phyloP scores from a whole-genome alignment of 2,888 invertebrate species.

The Lasioglossum morio region DNA sequence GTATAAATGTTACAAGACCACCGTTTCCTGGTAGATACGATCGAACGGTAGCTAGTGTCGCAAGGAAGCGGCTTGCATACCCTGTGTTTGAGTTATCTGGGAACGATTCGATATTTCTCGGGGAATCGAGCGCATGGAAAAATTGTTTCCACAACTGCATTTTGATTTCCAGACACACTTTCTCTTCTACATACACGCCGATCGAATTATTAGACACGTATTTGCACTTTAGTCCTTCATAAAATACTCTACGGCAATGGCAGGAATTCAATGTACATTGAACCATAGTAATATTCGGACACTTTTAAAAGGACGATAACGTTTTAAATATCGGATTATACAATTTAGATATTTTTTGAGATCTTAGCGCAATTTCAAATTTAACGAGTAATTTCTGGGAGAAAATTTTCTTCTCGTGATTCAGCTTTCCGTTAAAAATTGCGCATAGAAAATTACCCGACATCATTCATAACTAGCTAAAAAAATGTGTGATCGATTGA shows the following conservation, averaged over 20 bases:
- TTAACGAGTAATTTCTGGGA: too few species aligned
- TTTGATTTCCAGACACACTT: background rate
- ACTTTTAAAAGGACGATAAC: too few species aligned
- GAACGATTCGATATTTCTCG: background rate
- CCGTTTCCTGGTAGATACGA: constrained; percentile 74
- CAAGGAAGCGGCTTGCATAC: constrained; percentile 41
- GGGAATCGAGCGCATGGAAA: background rate
- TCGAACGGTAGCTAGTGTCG: constrained; percentile 55
- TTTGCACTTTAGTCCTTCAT: background rate
- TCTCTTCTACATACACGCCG: background rate
- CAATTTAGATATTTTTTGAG: too few species aligned
- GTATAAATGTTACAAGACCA: constrained; percentile 76
- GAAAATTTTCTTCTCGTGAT: too few species aligned
- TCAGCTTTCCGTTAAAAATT: background rate
- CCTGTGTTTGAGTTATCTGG: constrained; percentile 30
- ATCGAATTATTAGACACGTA: too few species aligned
- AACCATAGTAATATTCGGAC: too few species aligned
- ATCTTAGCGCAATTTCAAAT: too few species aligned
- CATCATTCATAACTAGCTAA: background rate
- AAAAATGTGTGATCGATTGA: background rate
- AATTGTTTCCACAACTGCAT: background rate
- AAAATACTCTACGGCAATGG: background rate
- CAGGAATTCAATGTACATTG: too few species aligned
- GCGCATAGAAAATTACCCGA: background rate
- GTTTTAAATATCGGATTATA: too few species aligned